These are phyloP conservation scores for Torymus texanus DNA, from an alignment of 2,888 invertebrate species.

Conservation along the genomic window DNA sequence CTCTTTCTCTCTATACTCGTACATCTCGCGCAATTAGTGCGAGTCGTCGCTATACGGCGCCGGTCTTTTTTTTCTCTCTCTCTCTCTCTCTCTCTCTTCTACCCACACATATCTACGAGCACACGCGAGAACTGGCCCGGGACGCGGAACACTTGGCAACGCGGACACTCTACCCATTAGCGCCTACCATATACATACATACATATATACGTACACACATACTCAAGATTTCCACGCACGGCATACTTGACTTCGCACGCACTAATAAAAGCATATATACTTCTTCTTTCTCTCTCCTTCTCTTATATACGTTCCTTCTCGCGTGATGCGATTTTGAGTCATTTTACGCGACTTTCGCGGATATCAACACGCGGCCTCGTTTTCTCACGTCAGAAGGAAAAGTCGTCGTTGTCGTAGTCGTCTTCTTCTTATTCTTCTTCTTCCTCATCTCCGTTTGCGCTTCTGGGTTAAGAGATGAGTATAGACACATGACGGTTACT, in stretches of 20 bases:
- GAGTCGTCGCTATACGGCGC: slow-evolving; percentile 31
- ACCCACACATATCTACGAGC: background rate
- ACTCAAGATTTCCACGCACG: slow-evolving; percentile 8
- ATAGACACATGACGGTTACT: too few species aligned
- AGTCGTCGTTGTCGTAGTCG: too few species aligned
- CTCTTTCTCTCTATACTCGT: background rate
- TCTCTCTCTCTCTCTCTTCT: background rate
- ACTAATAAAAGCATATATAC: slow-evolving; percentile 28
- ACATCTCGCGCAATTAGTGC: slow-evolving; percentile 37
- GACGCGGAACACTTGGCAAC: slow-evolving; percentile 73
- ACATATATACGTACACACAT: too few species aligned
- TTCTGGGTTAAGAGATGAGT: too few species aligned
- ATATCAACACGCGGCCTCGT: slow-evolving; percentile 32
- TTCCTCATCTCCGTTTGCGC: too few species aligned
- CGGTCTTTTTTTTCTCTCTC: background rate
- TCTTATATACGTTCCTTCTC: too few species aligned
- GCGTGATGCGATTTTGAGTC: slow-evolving; percentile 6
- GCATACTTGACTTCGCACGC: slow-evolving; percentile 20
- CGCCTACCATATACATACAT: background rate
- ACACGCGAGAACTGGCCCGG: slow-evolving; percentile 34
- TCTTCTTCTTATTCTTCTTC: too few species aligned
- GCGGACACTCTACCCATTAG: slow-evolving; percentile 64
- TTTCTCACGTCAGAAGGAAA: background rate
- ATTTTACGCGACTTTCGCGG: slow-evolving; percentile 43
- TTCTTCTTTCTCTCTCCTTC: too few species aligned